A percentile compares a stretch with the other conserved stretches of the same genome.
Evolutionary conservation across 1,140 invertebrate genomes (phyloP).

Genomic region (Euglossa dilemma): DNA sequence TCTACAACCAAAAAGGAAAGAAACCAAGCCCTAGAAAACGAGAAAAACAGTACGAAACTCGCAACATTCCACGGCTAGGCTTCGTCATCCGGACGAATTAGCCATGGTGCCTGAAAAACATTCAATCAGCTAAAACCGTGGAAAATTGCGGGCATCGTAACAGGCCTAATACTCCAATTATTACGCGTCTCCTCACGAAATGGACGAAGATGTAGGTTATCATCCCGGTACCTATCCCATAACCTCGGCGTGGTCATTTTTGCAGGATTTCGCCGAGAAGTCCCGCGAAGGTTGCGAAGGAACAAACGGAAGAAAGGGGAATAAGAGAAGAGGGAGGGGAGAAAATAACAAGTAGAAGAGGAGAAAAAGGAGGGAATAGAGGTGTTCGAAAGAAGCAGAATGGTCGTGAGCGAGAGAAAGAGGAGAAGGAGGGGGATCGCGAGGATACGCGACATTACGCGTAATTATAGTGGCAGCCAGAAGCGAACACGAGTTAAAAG

Average conservation of each 20-base stretch:
- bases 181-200: slow-evolving; percentile 23
- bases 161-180: too few relatives aligned
- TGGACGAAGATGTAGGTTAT: slow-evolving; percentile 68
- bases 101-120: too few relatives aligned
- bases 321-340: background rate
- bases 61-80: too few relatives aligned
- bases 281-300: slow-evolving; percentile 4
- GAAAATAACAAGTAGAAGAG: slow-evolving; percentile 24
- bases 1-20: too few relatives aligned
- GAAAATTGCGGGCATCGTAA: too few relatives aligned
- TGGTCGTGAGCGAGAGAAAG: slow-evolving; percentile 44
- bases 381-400: slow-evolving; percentile 22
- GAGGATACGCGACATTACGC: slow-evolving; percentile 62
- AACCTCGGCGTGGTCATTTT: slow-evolving; percentile 10
- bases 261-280: background rate
- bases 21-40: too few relatives aligned
- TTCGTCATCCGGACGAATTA: too few relatives aligned
- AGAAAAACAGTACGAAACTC: too few relatives aligned
- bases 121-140: too few relatives aligned
- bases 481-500: slow-evolving; percentile 66
- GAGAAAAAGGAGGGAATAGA: slow-evolving; percentile 13
- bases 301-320: background rate
- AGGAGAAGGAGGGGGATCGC: slow-evolving; percentile 31
- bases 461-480: slow-evolving; percentile 70
- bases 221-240: slow-evolving; percentile 3